Conservation (phyloP, 37 sponge, comb jelly and placozoan genomes). For the Halichondria panicea region DNA sequence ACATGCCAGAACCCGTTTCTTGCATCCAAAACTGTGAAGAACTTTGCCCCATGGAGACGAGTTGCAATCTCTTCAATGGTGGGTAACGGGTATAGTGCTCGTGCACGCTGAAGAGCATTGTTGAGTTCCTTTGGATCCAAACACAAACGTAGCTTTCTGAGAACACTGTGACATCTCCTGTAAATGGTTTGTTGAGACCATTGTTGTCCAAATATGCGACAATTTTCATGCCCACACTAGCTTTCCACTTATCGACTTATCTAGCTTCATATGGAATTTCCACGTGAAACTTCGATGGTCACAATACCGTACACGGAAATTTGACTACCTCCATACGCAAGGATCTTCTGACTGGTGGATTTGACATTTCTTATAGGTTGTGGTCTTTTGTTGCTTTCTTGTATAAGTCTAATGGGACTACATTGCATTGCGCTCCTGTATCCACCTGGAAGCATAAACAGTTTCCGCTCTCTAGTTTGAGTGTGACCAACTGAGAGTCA, state of each 20-base stretch:
- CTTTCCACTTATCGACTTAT: no score
- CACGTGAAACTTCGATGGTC: no score
- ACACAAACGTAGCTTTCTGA: constrained; percentile 44
- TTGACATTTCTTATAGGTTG: no score
- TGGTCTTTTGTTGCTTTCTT: constrained; percentile 40
- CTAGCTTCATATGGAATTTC: no score
- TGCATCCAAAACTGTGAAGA: constrained; percentile 64
- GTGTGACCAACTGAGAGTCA: constrained; percentile 41
- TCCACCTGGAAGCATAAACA: constrained; percentile 20
- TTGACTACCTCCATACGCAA: no score
- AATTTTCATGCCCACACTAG: constrained; percentile 30
- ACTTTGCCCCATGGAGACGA: constrained; percentile 30
- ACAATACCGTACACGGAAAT: no score
- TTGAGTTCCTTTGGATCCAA: constrained; percentile 59
- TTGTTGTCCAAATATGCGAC: constrained; percentile 37
- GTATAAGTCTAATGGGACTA: constrained; percentile 31
- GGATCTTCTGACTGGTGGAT: no score
- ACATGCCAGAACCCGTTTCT: constrained; percentile 67
- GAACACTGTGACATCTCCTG: neutral
- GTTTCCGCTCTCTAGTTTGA: constrained; percentile 28
- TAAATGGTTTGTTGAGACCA: constrained; percentile 16
- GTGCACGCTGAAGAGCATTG: constrained; percentile 42
- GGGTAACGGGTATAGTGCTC: constrained; percentile 56
- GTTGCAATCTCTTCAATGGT: constrained; percentile 59
- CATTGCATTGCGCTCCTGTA: constrained; percentile 33